Percentiles rank a stretch among this genome's conserved stretches.
Evolutionary conservation across 2,888 invertebrate genomes (phyloP).

Genomic region (Seira sanloemensis): DNA sequence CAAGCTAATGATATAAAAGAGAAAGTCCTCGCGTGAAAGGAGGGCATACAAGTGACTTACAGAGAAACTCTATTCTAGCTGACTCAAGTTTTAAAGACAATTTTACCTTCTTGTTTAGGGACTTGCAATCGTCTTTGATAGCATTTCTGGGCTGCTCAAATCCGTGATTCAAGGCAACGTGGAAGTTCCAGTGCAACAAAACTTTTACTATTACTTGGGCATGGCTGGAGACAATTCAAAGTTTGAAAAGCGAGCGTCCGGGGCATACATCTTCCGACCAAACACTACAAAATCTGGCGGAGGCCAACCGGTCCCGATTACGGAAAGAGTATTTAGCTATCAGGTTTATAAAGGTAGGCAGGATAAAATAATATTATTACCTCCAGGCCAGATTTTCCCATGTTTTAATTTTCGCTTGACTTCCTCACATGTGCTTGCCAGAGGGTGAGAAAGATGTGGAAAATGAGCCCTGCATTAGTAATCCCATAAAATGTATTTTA

Average conservation of each 20-base stretch:
- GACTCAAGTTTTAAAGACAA: too few relatives aligned
- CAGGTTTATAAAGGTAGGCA: constrained; percentile 66
- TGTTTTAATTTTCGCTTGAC: too few relatives aligned
- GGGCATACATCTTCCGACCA: constrained; percentile 94
- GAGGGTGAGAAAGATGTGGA: too few relatives aligned
- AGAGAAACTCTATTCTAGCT: background rate
- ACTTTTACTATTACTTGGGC: constrained; percentile 85
- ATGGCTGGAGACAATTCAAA: constrained; percentile 82
- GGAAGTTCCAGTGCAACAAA: constrained; percentile 78
- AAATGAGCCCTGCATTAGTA: too few relatives aligned
- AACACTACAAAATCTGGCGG: constrained; percentile 74
- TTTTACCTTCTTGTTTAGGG: constrained; percentile 34
- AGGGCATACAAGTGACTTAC: too few relatives aligned
- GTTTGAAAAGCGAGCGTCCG: constrained; percentile 85
- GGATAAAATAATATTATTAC: background rate
- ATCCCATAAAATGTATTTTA: too few relatives aligned
- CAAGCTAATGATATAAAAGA: too few relatives aligned
- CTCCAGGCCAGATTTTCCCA: too few relatives aligned
- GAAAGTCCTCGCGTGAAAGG: too few relatives aligned
- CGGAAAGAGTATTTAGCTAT: constrained; percentile 73
- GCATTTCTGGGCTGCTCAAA: constrained; percentile 71
- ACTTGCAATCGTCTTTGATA: constrained; percentile 67
- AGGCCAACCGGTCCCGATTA: constrained; percentile 75
- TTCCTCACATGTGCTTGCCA: too few relatives aligned
- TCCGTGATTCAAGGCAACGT: constrained; percentile 53